Percentiles rank a stretch among this genome's conserved stretches.
Evolutionary conservation across 2,888 invertebrate species (phyloP).

Genomic region (Ctena decussata): DNA sequence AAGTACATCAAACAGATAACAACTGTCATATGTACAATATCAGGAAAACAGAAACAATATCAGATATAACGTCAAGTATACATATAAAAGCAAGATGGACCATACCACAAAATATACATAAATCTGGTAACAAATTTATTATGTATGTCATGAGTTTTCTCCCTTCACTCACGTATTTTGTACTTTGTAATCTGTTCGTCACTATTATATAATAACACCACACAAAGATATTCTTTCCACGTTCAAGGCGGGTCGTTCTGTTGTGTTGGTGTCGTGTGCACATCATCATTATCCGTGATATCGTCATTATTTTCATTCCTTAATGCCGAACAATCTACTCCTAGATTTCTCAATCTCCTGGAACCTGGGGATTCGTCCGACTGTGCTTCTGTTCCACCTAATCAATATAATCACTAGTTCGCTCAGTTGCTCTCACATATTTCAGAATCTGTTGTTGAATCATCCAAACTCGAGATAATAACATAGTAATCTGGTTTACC

Average conservation of each 20-base stretch:
- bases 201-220: too few relatives aligned
- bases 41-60: too few relatives aligned
- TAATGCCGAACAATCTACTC: constrained; percentile 11
- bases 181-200: too few relatives aligned
- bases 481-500: too few relatives aligned
- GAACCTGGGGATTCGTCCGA: not conserved
- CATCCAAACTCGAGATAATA: not conserved
- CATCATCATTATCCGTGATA: not conserved
- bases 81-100: too few relatives aligned
- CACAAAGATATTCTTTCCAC: not conserved
- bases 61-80: too few relatives aligned
- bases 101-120: too few relatives aligned
- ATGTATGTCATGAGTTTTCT: too few relatives aligned
- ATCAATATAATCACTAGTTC: not conserved
- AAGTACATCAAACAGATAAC: too few relatives aligned
- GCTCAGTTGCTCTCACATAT: not conserved
- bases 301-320: not conserved
- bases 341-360: not conserved
- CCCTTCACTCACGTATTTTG: too few relatives aligned
- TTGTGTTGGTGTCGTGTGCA: not conserved
- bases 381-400: not conserved
- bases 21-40: too few relatives aligned
- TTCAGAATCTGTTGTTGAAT: not conserved
- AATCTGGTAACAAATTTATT: too few relatives aligned
- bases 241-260: constrained; percentile 1